Base-by-base conservation (phyloP, 2,888 invertebrate genomes). In the Caenorhabditis japonica region DNA sequence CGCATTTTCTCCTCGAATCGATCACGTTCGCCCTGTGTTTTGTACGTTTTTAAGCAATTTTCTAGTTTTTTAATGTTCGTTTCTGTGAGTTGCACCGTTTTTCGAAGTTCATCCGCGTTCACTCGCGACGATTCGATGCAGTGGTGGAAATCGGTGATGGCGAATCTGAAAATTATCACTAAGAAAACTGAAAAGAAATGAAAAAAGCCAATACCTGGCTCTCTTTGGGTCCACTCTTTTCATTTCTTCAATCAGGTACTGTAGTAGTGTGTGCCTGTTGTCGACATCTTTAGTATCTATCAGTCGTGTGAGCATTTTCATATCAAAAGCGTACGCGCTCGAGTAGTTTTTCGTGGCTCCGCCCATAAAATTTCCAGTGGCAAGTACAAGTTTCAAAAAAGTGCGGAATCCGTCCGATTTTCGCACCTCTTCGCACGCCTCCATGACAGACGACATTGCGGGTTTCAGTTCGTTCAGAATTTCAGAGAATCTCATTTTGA, bases 281-380 rank as follows among this genome's bases (percentile, higher is more conserved):
- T 97, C 94, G 41, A 93, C 90, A 87, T 96, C 94, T 89, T 97
- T 97, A 2, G 90, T 91, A 75, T 89, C 89, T 23, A 85, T 83
- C 55, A 90, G 82, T 89, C 97, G 97, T 0, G 96, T 93, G 10
- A 99, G 90, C 88, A 94, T 97, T 87, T 93, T 95, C 84, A 99
- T 94, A 89, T 99, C 97, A 88, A 97, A 99, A 0, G 95, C 99
- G 84, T 94, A 93, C 0, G 96, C 94, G 78, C 93, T 94, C 53
- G 80, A 76, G 66, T 77, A 78, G 43, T 66, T 71, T 1, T 93
- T 95, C 87, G 96, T 95, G 85, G 93, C 93, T 7, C 95, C 94
- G 0, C 96, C 96, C 94, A 99, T 94, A 86, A 94, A 95, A 89
- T 99, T 99, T 3, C 97, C 97, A 21, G 97, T 90, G 12, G 96